Conservation (phyloP, 1,140 invertebrate species). For the Aradophagus sp. region DNA sequence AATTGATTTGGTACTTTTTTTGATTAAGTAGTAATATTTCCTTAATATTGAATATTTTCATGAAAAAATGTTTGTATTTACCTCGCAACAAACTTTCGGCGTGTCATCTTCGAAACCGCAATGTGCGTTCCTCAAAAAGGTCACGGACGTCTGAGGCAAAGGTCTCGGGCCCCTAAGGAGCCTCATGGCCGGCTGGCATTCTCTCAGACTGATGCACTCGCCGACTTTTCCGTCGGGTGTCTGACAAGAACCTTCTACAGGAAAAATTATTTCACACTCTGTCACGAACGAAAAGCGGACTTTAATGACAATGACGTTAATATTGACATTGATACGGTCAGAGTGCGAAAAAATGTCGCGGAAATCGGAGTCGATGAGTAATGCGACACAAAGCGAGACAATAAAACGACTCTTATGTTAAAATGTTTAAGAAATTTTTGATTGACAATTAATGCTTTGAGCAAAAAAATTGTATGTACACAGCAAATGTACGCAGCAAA, state of each 20-base stretch:
- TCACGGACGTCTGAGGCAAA: constrained; percentile 54
- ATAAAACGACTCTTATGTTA: too few relatives aligned
- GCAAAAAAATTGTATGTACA: too few relatives aligned
- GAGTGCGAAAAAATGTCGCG: too few relatives aligned
- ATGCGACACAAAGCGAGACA: too few relatives aligned
- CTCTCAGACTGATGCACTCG: constrained; percentile 60
- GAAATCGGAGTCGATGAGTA: too few relatives aligned
- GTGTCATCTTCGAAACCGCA: constrained; percentile 75
- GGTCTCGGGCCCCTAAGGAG: constrained; percentile 69
- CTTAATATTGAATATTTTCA: not conserved
- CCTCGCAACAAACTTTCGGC: constrained; percentile 76
- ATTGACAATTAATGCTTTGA: too few relatives aligned
- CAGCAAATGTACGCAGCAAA: too few relatives aligned
- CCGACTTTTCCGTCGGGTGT: constrained; percentile 39
- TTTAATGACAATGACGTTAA: constrained; percentile 18
- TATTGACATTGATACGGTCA: too few relatives aligned
- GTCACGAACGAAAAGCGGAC: constrained; percentile 5
- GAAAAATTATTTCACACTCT: constrained; percentile 17
- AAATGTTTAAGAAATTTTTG: too few relatives aligned
- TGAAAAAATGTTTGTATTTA: not conserved
- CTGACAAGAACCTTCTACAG: constrained; percentile 56
- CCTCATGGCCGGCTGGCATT: constrained; percentile 58
- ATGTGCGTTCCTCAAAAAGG: constrained; percentile 68
- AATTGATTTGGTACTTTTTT: too few relatives aligned
- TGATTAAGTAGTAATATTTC: not conserved